Base-by-base conservation (phyloP, 2,113 vertebrate species). In the Electrona antarctica region DNA sequence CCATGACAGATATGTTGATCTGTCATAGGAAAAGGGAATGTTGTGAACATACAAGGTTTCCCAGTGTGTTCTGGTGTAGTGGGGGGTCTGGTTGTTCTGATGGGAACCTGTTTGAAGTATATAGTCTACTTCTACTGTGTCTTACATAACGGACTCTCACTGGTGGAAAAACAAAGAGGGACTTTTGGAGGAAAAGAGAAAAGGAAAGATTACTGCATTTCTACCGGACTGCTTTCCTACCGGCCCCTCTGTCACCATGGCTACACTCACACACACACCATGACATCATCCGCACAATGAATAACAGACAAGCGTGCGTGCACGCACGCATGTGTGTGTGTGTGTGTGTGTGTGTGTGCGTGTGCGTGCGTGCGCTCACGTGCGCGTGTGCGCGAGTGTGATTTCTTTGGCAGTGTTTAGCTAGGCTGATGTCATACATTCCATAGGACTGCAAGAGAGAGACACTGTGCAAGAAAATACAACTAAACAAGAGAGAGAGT, bases 251-350 rank as follows among this genome's bases (percentile, higher is more conserved):
- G 59, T 88, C 58, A 71, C 84, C 75, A 75, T 73, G 77, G 58
- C 58, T 45, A 88, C 64, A 21, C 21, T 1, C 66, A 21, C 72
- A 71, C 78, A 84, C 69, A 78, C 74, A 71, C 56, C 8, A 82
- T 85, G 81, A 82, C 77, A 82, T 85, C 78, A 85, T 75, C 29
- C 68, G 63, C 71, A 73, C 59, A 21, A 15, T 28, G 69, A 73
- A 49, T 64, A 61, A 54, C 50, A 60, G 65, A 69, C 60, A 50
- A 55, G 64, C 55, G 49, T 65, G 15, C 52, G 21, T 55, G 50
- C 41, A 28, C 51, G 9, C 10, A 5, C 15, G 33, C 33, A 41
- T 63, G 6, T 4, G 50, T 55, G 64, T 54, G 64, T 54, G 48
- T 65, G 15, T 65, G 21, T 66, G 64, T 55, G 49, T 64, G 21